phyloP scores from a whole-genome alignment of 2,797 vertebrate genomes.

The Labroides dimidiatus region DNA sequence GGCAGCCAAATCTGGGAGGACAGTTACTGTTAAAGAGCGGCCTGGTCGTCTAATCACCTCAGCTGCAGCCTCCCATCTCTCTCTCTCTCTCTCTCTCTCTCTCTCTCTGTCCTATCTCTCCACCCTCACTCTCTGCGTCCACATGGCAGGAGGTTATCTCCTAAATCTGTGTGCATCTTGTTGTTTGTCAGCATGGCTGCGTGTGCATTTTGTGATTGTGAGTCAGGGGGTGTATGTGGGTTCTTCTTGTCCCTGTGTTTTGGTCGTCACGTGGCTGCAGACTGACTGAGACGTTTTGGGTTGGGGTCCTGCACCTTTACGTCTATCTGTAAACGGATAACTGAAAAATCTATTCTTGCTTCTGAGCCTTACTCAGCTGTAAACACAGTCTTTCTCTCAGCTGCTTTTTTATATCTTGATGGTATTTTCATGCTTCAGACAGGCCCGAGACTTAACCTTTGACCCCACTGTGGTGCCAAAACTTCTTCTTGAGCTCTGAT shows the following conservation, averaged over 20 bases:
- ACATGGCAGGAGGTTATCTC: conserved; percentile 46
- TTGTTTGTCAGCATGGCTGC: conserved; percentile 15
- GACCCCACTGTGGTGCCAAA: background rate
- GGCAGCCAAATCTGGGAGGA: conserved; percentile 69
- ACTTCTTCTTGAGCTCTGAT: background rate
- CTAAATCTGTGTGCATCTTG: conserved; percentile 59
- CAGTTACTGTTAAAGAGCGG: conserved; percentile 67
- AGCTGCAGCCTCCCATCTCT: conserved; percentile 54
- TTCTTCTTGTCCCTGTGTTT: conserved; percentile 25
- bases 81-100: conserved; percentile 9
- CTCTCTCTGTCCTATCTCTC: conserved; percentile 46
- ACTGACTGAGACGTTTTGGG: conserved; percentile 24
- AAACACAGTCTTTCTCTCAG: background rate
- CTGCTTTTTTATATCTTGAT: background rate
- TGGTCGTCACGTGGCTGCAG: conserved; percentile 28
- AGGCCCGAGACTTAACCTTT: background rate
- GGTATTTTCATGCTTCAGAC: background rate
- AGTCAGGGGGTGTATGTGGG: background rate
- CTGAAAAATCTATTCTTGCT: background rate
- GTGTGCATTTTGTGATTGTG: conserved; percentile 48
- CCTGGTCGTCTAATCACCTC: conserved; percentile 84
- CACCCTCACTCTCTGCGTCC: conserved; percentile 48
- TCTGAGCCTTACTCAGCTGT: no score
- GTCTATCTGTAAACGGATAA: conserved; percentile 38
- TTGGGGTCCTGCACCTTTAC: conserved; percentile 29